Base-by-base conservation (phyloP, 2,888 invertebrate genomes). In the Clanis bilineata region DNA sequence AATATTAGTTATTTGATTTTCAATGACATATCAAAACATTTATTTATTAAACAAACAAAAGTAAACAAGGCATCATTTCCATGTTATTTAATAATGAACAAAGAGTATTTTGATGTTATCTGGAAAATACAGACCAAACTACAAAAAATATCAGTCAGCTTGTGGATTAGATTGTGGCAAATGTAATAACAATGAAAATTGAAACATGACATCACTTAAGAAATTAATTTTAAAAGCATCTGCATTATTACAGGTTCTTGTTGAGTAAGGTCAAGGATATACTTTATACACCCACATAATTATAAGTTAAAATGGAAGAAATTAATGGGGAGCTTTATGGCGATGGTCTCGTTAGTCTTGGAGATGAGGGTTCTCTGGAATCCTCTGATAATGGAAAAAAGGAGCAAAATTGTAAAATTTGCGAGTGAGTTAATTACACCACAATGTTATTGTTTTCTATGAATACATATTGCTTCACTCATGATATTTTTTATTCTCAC, bases 381-480 rank as follows among this genome's bases (percentile, higher is more conserved):
- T 85, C 92, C 67, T 73, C 80, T 58, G 90, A 92, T 73, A 91
- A 81, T 82, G 91, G 90, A 39, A 91, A 89, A 71, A 90, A 93
- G 79, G 93, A 94, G 70, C 94, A 94, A 84, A 93, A 93, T 79
- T 95, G 94, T 88, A 94, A 93, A 82, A 92, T 94, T 74, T 95
- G 94, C 94, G 93, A 93, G 94, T 94, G 76, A 93, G 93, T 39
- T 23, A 9, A 43, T 15, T 18, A 39, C 28, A 56, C 3, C 5
- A 15, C 0, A 32, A 32, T 28, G 2, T 18, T 5, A 5, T 9
- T 28, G 3, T 15, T 9, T 18, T 28, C 9, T 15, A 12, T 12
- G 12, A 23, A 6, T 12, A 44, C 7, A 15, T 32, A n/a, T 12
- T 47, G 47, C 25, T 39, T 15, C 2, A 28, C 9, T 51, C 15